Evolutionary conservation across 2,113 vertebrate species (phyloP).

Genomic region (Pelecanoides urinatrix): DNA sequence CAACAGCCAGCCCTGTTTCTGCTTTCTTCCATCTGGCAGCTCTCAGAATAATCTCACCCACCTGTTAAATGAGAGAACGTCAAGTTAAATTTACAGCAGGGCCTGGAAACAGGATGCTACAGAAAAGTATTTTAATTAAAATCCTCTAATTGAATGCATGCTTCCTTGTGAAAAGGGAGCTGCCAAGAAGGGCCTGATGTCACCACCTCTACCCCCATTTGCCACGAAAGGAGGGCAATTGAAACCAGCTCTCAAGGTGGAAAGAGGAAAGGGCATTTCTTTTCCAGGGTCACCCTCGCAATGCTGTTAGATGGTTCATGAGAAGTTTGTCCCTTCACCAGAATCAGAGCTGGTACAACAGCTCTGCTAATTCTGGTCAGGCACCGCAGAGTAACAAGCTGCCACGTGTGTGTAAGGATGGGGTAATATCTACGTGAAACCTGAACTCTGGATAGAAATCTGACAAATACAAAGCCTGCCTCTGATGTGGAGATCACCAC

Average conservation of each 20-base stretch:
- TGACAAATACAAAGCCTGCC: neutral
- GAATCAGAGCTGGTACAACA: neutral
- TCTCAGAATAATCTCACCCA: constrained; percentile 82
- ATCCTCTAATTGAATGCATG: constrained; percentile 82
- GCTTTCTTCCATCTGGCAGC: constrained; percentile 79
- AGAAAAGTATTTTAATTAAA: constrained; percentile 84
- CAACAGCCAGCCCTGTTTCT: constrained; percentile 49
- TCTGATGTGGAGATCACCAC: neutral
- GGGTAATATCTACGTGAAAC: neutral
- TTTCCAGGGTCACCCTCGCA: neutral
- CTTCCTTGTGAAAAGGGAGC: constrained; percentile 75
- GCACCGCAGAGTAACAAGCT: neutral
- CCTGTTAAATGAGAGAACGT: constrained; percentile 81
- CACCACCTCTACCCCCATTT: constrained; percentile 71
- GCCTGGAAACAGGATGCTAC: constrained; percentile 81
- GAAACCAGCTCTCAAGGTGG: constrained; percentile 60
- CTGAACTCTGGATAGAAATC: neutral
- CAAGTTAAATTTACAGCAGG: constrained; percentile 82
- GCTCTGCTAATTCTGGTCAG: neutral
- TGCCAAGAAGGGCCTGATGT: constrained; percentile 68
- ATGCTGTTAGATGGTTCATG: neutral
- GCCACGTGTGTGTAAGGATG: neutral
- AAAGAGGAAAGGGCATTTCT: constrained; percentile 40
- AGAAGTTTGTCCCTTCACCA: neutral
- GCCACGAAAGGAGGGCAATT: constrained; percentile 55